Evolutionary conservation across 2,797 vertebrate genomes (phyloP).

Genomic region (Tangara arthus): DNA sequence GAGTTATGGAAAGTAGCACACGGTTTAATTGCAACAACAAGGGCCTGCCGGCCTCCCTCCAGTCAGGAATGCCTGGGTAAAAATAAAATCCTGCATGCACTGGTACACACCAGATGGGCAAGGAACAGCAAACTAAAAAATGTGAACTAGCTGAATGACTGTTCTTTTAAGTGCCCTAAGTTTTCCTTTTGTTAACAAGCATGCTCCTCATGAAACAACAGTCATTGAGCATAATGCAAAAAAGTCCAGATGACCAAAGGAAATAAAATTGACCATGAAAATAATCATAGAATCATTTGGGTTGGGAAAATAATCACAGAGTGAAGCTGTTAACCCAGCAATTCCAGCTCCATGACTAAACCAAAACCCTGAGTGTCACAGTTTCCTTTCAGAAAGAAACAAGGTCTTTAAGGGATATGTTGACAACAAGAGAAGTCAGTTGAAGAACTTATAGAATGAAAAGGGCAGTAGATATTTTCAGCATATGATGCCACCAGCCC

Average conservation of each 20-base stretch:
- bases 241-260: neutral
- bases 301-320: neutral
- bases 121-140: neutral
- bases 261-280: neutral
- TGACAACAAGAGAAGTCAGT: neutral
- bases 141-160: neutral
- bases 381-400: neutral
- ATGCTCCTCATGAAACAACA: neutral
- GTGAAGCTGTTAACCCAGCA: neutral
- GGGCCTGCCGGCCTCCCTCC: neutral
- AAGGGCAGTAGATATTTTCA: neutral
- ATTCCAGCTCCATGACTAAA: neutral
- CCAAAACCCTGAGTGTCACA: neutral
- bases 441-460: neutral
- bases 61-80: conserved; percentile 8
- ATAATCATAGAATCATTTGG: neutral
- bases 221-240: neutral
- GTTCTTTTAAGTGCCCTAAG: neutral
- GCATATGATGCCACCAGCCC: neutral
- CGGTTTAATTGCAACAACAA: conserved; percentile 51
- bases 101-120: neutral
- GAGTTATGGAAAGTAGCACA: conserved; percentile 50
- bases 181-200: neutral
- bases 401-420: neutral
- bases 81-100: neutral